Percentiles rank a stretch among this genome's conserved stretches.
Conservation (phyloP, 30 jellyfish, hydroid and myxozoan genomes). For the Chrysaora quinquecirrha region DNA sequence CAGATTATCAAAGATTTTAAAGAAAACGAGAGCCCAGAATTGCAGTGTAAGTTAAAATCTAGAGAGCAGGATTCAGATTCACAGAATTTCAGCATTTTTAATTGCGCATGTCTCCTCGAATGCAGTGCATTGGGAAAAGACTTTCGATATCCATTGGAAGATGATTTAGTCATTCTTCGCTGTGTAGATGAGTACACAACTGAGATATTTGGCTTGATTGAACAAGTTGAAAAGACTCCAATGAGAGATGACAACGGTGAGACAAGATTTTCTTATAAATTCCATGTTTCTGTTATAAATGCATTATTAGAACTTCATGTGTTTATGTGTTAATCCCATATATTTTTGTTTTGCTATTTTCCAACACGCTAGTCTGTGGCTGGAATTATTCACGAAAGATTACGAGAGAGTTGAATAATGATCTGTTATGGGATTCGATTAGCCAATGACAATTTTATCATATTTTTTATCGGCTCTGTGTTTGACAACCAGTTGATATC, state of each 20-base stretch:
- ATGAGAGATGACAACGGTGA: constrained; percentile 35
- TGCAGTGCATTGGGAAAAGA: neutral
- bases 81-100: constrained; percentile 26
- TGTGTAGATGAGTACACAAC: constrained; percentile 48
- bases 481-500: too few species aligned
- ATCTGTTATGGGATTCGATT: too few species aligned
- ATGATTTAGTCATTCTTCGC: constrained; percentile 68
- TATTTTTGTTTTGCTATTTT: too few species aligned
- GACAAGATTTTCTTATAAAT: neutral
- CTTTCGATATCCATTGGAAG: constrained; percentile 39
- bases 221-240: constrained; percentile 27
- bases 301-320: too few species aligned
- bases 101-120: constrained; percentile 44
- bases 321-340: too few species aligned
- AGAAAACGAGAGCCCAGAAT: constrained; percentile 28
- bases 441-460: too few species aligned
- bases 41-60: constrained; percentile 34
- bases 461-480: too few species aligned
- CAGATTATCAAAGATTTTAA: constrained; percentile 57
- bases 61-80: constrained; percentile 34
- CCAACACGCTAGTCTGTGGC: too few species aligned
- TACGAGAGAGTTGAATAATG: too few species aligned
- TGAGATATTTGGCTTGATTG: constrained; percentile 78
- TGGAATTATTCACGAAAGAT: too few species aligned
- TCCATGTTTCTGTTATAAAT: too few species aligned